phyloP scores from a whole-genome alignment of 2,113 vertebrate species.

The Barnardius zonarius region DNA sequence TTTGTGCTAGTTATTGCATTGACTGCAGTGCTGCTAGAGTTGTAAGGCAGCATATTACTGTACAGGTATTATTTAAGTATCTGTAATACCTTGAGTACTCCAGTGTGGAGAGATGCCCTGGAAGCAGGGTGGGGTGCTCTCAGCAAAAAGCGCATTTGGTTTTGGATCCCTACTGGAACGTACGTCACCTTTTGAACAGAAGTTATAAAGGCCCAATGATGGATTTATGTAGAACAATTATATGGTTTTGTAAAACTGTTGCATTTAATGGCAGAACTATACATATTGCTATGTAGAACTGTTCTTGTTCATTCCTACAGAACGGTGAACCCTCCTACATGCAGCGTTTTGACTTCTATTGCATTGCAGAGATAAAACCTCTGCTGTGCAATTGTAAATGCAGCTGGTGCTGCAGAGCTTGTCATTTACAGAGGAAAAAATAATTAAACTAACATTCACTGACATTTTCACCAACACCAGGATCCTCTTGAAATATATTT shows the following conservation, averaged over 20 bases:
- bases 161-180: background rate
- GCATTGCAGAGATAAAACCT: background rate
- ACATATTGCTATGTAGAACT: background rate
- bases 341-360: background rate
- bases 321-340: background rate
- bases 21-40: background rate
- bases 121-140: background rate
- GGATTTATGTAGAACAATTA: background rate
- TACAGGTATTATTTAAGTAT: background rate
- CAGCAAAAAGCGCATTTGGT: background rate
- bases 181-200: background rate
- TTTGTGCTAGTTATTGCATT: background rate
- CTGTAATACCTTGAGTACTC: background rate
- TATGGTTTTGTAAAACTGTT: background rate
- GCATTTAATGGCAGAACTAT: background rate
- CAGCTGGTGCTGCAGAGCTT: background rate
- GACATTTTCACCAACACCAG: background rate
- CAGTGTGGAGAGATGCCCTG: background rate
- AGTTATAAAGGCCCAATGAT: background rate
- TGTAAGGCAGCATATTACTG: background rate
- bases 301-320: background rate
- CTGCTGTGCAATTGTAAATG: constrained; percentile 8
- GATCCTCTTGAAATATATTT: constrained; percentile 13
- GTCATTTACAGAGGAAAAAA: background rate
- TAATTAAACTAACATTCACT: background rate